Percentiles rank a stretch among this genome's conserved stretches.
phyloP scores from a whole-genome alignment of 2,797 vertebrate genomes.

The Novumbra hubbsi region DNA sequence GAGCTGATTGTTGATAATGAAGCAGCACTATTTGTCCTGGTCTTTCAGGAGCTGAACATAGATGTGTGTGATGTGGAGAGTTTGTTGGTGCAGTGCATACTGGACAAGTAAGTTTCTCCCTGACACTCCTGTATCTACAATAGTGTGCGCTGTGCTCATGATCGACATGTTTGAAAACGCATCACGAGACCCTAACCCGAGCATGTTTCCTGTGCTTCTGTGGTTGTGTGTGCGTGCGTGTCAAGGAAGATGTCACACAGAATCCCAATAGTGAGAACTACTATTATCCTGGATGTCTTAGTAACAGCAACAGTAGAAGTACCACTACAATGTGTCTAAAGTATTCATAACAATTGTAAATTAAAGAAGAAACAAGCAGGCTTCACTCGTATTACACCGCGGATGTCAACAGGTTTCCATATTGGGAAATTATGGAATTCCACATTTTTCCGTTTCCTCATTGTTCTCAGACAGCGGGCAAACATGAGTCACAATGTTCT shows the following conservation, averaged over 20 bases:
- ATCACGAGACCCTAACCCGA: background rate
- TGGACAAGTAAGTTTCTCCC: conserved; percentile 92
- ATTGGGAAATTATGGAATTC: conserved; percentile 19
- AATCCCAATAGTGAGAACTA: no score
- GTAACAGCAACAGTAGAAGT: no score
- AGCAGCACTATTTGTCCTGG: background rate
- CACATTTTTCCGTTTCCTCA: conserved; percentile 40
- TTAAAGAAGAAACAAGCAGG: no score
- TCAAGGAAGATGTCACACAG: no score
- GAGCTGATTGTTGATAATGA: background rate
- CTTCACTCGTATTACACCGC: no score
- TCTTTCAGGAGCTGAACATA: conserved; percentile 93
- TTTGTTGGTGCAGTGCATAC: conserved; percentile 99
- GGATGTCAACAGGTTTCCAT: background rate
- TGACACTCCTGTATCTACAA: background rate
- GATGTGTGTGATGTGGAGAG: conserved; percentile 99
- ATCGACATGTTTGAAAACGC: background rate
- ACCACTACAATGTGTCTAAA: no score
- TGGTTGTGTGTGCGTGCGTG: no score
- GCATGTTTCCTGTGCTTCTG: background rate
- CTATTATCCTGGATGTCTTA: no score
- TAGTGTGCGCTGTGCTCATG: background rate
- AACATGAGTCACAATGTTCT: background rate
- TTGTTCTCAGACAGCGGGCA: conserved; percentile 21
- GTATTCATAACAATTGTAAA: no score